Evolutionary conservation across 2,888 invertebrate species (phyloP), one percentile per base, ranked within the genome.

Genomic region (Brachyopa scutellaris): DNA sequence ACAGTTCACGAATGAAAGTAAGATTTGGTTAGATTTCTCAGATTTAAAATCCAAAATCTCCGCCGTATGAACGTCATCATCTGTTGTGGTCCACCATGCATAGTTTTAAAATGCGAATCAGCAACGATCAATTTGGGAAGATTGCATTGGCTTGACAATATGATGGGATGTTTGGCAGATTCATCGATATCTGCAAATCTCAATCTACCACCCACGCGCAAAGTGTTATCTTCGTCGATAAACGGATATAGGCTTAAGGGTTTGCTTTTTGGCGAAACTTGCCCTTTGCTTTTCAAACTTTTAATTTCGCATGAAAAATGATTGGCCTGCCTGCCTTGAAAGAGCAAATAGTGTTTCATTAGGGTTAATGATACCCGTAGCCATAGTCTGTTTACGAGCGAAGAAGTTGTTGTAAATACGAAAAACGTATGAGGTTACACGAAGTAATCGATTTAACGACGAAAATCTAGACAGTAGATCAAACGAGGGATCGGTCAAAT

Each of bases 161-260:
- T 26, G 13, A 83, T 62, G 0, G 67, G 77, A 45, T 83, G 29
- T 42, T 67, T 77, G 11, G 31, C 13, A 17, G 31, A 26, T 9
- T 26, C 26, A 8, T 45, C 33, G 33, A 79, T 29, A 17, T 64
- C 38, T 1, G 76, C 40, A 40, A 61, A 42, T 19, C 45, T 8
- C 8, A 79, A 8, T 36, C 78, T n/a, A n/a, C n/a, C n/a, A n/a
- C n/a, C n/a, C n/a, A n/a, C n/a, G n/a, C n/a, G n/a, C n/a, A n/a
- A n/a, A n/a, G 0, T 9, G 4, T 13, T 21, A 6, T 38, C 21
- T 4, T 47, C 9, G 31, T 82, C 82, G 0, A 82, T n/a, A 33
- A 84, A 77, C 13, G 77, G 84, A 23, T 47, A 21, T 23, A 47
- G 15, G 23, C 7, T 49, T 15, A 26, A 8, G 7, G 36, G 13